Conservation (phyloP, 2,797 vertebrate species). For the Notamacropus eugenii region DNA sequence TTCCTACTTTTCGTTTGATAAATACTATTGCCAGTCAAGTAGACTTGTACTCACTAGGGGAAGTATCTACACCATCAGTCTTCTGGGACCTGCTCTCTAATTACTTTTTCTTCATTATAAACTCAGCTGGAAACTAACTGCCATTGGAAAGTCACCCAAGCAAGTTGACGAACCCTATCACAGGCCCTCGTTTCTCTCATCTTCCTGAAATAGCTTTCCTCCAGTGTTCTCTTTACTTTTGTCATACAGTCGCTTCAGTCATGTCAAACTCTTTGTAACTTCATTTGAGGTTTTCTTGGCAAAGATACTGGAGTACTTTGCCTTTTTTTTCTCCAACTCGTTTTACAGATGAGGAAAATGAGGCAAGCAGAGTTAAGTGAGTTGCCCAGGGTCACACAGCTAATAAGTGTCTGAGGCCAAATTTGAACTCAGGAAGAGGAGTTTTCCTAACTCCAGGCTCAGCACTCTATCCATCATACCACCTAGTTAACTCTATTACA, state of each 20-base stretch:
- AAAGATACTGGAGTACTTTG: background rate
- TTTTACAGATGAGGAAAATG: background rate
- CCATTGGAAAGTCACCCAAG: background rate
- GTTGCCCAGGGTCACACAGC: background rate
- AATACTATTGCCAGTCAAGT: background rate
- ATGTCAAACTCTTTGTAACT: background rate
- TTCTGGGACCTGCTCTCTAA: background rate
- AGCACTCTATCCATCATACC: too few species aligned
- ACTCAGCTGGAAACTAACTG: background rate
- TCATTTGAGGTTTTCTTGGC: background rate
- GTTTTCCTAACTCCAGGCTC: too few species aligned
- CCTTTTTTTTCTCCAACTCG: background rate
- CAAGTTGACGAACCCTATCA: background rate
- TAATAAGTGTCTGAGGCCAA: background rate
- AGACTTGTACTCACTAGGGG: background rate
- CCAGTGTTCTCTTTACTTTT: background rate
- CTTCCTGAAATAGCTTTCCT: background rate
- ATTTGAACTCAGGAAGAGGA: too few species aligned
- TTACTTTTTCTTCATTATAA: background rate
- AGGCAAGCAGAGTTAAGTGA: background rate
- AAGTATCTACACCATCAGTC: background rate
- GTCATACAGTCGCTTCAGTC: background rate
- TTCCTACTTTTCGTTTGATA: background rate
- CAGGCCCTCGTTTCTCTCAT: background rate
- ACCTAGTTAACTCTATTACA: too few species aligned